These are phyloP conservation scores for Acronicta psi DNA, from an alignment of 2,888 invertebrate species.

Conservation along the genomic window DNA sequence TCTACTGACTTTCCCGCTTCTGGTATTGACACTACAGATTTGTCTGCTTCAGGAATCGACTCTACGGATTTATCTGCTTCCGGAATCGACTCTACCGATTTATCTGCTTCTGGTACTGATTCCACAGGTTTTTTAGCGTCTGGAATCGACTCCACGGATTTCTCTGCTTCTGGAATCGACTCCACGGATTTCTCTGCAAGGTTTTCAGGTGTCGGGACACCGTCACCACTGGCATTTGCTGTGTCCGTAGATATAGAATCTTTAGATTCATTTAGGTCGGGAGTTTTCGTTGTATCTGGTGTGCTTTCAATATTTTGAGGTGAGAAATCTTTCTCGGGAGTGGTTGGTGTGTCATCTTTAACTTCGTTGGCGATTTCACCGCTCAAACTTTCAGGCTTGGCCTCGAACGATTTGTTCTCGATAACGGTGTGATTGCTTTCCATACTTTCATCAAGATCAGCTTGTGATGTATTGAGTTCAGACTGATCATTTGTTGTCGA, in stretches of 20 bases:
- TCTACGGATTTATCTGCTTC: slow-evolving; percentile 6
- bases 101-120: slow-evolving; percentile 8
- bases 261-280: slow-evolving; percentile 69
- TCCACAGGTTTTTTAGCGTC: slow-evolving; percentile 1
- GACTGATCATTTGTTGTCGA: slow-evolving; percentile 35
- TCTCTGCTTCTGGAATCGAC: slow-evolving; percentile 1
- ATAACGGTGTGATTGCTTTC: slow-evolving; percentile 80
- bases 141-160: not conserved
- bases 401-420: slow-evolving; percentile 76
- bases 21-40: not conserved
- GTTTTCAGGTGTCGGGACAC: slow-evolving; percentile 14
- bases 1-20: slow-evolving; percentile 6
- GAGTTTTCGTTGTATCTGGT: slow-evolving; percentile 62
- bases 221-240: slow-evolving; percentile 63
- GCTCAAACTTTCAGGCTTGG: slow-evolving; percentile 57
- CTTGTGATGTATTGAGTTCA: slow-evolving; percentile 63
- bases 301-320: slow-evolving; percentile 63
- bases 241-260: slow-evolving; percentile 71
- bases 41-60: slow-evolving; percentile 5
- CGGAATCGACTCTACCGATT: slow-evolving; percentile 2
- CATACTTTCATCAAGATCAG: slow-evolving; percentile 78
- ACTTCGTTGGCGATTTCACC: slow-evolving; percentile 46
- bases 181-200: slow-evolving; percentile 12
- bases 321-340: slow-evolving; percentile 61
- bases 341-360: slow-evolving; percentile 46